Conservation (phyloP, 2,888 invertebrate species). For the Nemurella pictetii region DNA sequence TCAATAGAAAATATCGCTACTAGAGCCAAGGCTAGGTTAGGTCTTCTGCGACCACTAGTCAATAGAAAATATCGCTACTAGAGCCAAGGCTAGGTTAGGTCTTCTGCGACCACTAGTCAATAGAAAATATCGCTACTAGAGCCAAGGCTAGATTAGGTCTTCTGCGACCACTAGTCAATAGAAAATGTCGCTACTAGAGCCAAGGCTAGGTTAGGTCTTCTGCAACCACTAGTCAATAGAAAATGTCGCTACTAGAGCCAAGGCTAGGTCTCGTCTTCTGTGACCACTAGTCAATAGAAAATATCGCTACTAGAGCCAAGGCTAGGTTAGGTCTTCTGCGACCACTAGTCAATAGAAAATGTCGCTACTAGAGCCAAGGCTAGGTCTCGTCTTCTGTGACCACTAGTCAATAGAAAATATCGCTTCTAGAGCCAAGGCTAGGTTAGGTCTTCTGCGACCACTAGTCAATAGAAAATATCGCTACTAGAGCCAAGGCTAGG, state of each 20-base stretch:
- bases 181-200: neutral
- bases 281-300: conserved; percentile 1
- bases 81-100: neutral
- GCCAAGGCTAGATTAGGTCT: neutral
- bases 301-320: neutral
- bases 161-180: conserved; percentile 10
- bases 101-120: conserved; percentile 13
- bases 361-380: neutral
- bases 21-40: neutral
- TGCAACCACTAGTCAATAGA: conserved; percentile 9
- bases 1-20: neutral
- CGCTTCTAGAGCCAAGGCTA: too few relatives aligned
- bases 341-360: conserved; percentile 5
- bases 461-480: too few relatives aligned
- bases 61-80: neutral
- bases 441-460: too few relatives aligned
- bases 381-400: conserved; percentile 1
- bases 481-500: neutral
- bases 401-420: conserved; percentile 10
- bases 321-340: conserved; percentile 6
- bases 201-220: neutral
- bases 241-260: neutral
- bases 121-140: neutral
- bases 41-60: conserved; percentile 1
- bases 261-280: neutral